Conservation (phyloP, 2,113 vertebrate species). For the Ranitomeya imitator region DNA sequence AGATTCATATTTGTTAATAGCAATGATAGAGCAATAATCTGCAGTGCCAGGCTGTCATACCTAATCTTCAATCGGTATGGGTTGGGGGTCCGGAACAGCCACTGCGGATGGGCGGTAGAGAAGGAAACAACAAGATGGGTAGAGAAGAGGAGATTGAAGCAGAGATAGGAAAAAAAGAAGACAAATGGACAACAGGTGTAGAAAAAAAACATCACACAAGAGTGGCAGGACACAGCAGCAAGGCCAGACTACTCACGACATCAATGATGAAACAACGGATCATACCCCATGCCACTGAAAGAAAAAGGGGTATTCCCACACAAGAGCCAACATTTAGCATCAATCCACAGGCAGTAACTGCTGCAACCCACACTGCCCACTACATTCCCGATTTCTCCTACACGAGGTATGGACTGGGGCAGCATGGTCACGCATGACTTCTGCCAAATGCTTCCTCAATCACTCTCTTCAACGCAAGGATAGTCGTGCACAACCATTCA, state of each 20-base stretch:
- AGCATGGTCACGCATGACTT: no score
- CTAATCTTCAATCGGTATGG: conserved; percentile 48
- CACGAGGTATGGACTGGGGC: no score
- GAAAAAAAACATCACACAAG: background rate
- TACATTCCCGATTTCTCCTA: no score
- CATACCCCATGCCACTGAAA: background rate
- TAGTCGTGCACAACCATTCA: no score
- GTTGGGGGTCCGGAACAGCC: conserved; percentile 37
- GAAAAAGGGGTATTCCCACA: no score
- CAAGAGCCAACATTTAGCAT: no score
- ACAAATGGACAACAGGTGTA: background rate
- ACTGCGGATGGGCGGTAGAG: conserved; percentile 44
- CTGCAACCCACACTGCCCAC: no score
- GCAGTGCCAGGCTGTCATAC: conserved; percentile 28
- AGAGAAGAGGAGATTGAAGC: conserved; percentile 47
- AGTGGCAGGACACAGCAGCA: background rate
- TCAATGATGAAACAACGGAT: background rate
- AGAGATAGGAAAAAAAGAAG: conserved; percentile 1
- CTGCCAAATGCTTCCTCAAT: no score
- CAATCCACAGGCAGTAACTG: no score
- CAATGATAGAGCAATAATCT: background rate
- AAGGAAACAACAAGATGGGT: conserved; percentile 40
- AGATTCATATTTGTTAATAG: background rate
- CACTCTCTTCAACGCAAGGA: no score
- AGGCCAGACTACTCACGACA: background rate